Evolutionary conservation across 1,140 invertebrate species (phyloP), one percentile per base, ranked within the genome.

Genomic region (Drosophila navojoa): DNA sequence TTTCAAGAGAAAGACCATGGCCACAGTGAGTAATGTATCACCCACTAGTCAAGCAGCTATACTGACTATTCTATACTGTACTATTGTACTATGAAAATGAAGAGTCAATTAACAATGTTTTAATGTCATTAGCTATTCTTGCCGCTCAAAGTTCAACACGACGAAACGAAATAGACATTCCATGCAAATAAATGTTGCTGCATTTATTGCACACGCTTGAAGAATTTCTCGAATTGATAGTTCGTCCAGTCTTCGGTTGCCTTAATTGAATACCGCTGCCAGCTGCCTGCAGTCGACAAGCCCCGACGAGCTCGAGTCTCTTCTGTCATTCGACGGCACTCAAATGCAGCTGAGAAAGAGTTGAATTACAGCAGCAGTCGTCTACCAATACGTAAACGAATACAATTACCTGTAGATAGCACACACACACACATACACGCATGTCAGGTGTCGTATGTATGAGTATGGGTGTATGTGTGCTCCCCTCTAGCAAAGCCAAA

Each of bases 321-420:
- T 16, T 6, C n/a, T 45, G 42, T 45, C 42, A 44, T n/a, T 45
- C 42, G 42, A 15, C 15, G 0, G n/a, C 42, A 16, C 16, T 15
- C 42, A 15, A 19, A 16, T 16, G 58, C 29, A 35, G 52, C 52
- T 35, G 45, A 5, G 19, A 9, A 29, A 29, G 27, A 15, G 44
- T 35, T n/a, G 13, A 4, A 16, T 29, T 16, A 16, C 29, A 35
- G n/a, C n/a, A 25, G 15, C 42, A 27, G 9, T 11, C 13, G 15
- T 19, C 49, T 13, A 25, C 59, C 50, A 22, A 35, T 49, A 47
- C 11, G 27, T 49, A 60, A 60, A 7, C 27, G 44, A 61, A 61
- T 50, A 49, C 16, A 60, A 60, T 47, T 60, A 42, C 58, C 58
- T 38, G 25, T 45, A 50, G 59, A 61, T n/a, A 49, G 16, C 11